Conservation (phyloP, 2,797 vertebrate genomes). For the Alosa sapidissima region DNA sequence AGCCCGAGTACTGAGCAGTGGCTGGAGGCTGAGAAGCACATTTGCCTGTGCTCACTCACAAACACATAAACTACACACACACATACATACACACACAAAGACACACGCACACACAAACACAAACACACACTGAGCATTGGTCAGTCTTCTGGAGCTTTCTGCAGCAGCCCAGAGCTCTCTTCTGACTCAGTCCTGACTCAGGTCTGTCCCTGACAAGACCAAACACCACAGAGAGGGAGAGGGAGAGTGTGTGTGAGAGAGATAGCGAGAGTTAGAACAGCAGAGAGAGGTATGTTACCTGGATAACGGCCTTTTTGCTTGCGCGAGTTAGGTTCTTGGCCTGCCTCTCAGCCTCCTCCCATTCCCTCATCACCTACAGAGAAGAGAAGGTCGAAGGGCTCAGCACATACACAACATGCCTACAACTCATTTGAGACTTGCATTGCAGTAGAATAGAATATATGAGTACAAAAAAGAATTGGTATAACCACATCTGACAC, state of each 20-base stretch:
- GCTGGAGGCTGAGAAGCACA: neutral
- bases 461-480: neutral
- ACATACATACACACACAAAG: too few relatives aligned
- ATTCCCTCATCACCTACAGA: constrained; percentile 95
- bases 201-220: neutral
- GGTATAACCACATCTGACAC: neutral
- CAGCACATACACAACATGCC: neutral
- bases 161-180: neutral
- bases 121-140: neutral
- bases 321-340: constrained; percentile 92
- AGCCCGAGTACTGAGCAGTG: neutral
- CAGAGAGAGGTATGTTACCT: constrained; percentile 73
- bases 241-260: neutral
- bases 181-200: neutral
- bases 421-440: neutral
- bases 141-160: neutral
- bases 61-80: neutral
- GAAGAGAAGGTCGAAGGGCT: neutral
- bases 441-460: neutral
- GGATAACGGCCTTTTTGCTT: constrained; percentile 96
- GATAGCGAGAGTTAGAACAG: neutral
- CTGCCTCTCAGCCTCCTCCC: constrained; percentile 95
- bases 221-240: neutral
- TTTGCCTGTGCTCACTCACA: neutral
- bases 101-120: neutral